Evolutionary conservation across 2,888 invertebrate species (phyloP).

Genomic region (Geophilus truncorum): DNA sequence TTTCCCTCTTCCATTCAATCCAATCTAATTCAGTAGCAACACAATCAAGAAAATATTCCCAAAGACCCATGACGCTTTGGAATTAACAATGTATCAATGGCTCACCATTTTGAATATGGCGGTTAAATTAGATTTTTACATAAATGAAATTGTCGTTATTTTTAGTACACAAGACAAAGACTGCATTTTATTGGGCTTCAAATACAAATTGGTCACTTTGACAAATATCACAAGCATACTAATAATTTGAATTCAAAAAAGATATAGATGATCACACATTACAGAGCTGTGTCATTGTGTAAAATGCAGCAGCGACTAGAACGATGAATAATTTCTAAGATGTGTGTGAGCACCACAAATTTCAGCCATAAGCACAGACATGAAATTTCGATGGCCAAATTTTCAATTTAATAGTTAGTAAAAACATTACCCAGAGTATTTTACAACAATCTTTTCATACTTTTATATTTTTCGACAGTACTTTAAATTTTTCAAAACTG

Average conservation of each 20-base stretch:
- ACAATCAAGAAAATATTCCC: too few species aligned
- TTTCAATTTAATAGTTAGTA: background rate
- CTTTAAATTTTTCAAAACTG: background rate
- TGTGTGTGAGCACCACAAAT: background rate
- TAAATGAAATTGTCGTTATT: too few species aligned
- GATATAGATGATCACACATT: constrained; percentile 3
- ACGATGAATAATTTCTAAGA: constrained; percentile 5
- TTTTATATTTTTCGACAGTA: background rate
- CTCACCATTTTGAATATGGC: too few species aligned
- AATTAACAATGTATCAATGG: too few species aligned
- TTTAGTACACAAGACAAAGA: constrained; percentile 13
- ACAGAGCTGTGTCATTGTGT: background rate
- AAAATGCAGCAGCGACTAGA: constrained; percentile 18
- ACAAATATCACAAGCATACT: constrained; percentile 25
- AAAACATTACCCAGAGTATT: constrained; percentile 11
- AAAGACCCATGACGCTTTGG: too few species aligned
- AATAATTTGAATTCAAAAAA: background rate
- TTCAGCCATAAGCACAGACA: background rate
- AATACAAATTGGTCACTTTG: constrained; percentile 7
- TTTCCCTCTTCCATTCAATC: too few species aligned
- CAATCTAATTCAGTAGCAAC: too few species aligned
- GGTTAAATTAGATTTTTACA: too few species aligned
- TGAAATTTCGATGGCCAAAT: constrained; percentile 9
- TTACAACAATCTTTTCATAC: background rate
- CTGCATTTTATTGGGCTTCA: constrained; percentile 21